Percentiles rank a stretch among this genome's conserved stretches.
Evolutionary conservation across 2,113 vertebrate genomes (phyloP).

Genomic region (Ailuropoda melanoleuca): DNA sequence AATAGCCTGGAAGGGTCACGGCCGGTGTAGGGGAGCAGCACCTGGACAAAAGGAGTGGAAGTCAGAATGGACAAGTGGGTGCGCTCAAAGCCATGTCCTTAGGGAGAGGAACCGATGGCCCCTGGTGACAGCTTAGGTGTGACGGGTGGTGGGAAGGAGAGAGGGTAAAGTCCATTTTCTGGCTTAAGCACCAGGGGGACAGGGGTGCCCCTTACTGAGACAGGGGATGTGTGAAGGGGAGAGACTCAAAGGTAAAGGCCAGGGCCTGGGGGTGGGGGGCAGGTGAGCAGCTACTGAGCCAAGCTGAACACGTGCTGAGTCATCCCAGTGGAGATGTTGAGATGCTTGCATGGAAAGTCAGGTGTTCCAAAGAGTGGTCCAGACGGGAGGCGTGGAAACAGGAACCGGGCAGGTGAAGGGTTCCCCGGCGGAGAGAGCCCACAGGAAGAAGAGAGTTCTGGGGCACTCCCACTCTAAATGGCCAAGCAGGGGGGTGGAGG

Average conservation of each 20-base stretch:
- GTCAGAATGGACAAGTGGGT: background rate
- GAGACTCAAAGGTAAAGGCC: background rate
- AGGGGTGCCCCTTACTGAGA: background rate
- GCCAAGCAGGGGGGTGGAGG: background rate
- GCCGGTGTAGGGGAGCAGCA: background rate
- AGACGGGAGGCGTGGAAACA: rapidly evolving
- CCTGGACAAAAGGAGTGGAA: background rate
- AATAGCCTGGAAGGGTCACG: background rate
- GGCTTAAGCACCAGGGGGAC: background rate
- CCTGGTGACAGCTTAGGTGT: background rate
- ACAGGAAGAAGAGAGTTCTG: background rate
- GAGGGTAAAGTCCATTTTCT: background rate
- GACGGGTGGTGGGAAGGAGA: background rate
- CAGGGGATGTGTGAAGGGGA: background rate
- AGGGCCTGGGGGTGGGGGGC: background rate
- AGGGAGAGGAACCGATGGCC: background rate
- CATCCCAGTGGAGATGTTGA: background rate
- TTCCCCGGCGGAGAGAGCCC: background rate
- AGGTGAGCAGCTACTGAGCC: background rate
- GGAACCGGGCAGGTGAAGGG: rapidly evolving
- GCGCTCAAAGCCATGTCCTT: background rate
- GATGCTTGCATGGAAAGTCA: rapidly evolving
- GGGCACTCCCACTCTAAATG: rapidly evolving
- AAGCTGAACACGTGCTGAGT: background rate
- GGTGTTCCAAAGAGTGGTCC: background rate